Evolutionary conservation across 1,140 invertebrate species (phyloP), one percentile per base, ranked within the genome.

Genomic region (Vanessa tameamea): DNA sequence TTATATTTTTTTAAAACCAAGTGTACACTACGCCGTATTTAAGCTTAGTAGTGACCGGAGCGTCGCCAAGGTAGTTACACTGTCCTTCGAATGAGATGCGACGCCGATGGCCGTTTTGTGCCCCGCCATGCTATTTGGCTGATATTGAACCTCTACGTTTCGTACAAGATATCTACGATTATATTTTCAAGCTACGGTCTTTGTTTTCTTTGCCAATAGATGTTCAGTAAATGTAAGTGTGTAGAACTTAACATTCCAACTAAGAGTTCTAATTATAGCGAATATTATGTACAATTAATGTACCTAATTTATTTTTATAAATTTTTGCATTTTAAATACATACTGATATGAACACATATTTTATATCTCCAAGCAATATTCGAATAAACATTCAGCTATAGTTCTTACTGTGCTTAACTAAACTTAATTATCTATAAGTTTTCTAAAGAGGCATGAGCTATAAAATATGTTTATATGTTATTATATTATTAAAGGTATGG

Each of bases 81-180:
- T 72, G 80, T 78, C 78, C 71, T 65, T 69, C 66, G 74, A 82
- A 84, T 80, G 77, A 81, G 79, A 87, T 84, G 85, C 82, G 79
- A 78, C 82, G 78, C 80, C 66, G 79, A 87, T 86, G 81, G 85
- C 81, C 85, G 84, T 79, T 85, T 82, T 83, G 86, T 72, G 81
- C 79, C 85, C 61, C 81, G 59, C 76, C 67, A 64, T 70, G 77
- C 80, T 82, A 82, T 86, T 84, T 77, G 77, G 78, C 78, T 77
- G 79, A 82, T 82, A 88, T 88, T 85, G 84, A 78, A 81, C 83
- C 78, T 78, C 80, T 80, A 85, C 77, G 61, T 64, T 69, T 68
- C 64, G 23, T 47, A 64, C 48, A 37, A 61, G 37, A 69, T 69
- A 69, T 69, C 51, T 69, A 69, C 66, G 66, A 47, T 69, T 69